phyloP scores from a whole-genome alignment of 2,797 vertebrate genomes.

The Scyliorhinus canicula region DNA sequence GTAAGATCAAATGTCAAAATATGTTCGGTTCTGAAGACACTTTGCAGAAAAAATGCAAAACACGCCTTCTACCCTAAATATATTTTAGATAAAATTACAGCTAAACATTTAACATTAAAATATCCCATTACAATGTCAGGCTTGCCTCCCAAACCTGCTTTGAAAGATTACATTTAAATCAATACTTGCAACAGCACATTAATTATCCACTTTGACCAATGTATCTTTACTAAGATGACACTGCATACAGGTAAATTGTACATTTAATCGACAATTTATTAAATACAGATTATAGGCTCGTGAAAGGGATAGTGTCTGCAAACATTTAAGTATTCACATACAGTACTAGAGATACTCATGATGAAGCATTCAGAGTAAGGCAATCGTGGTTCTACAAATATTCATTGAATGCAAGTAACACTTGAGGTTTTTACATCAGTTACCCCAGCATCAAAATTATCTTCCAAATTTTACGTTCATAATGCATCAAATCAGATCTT shows the following conservation, averaged over 20 bases:
- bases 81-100: background rate
- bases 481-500: background rate
- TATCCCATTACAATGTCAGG: background rate
- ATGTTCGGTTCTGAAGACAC: background rate
- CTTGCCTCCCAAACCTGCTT: background rate
- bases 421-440: background rate
- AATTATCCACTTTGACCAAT: constrained; percentile 11
- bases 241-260: constrained; percentile 18
- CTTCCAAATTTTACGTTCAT: background rate
- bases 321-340: constrained; percentile 11
- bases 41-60: background rate
- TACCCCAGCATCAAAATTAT: background rate
- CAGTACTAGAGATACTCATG: constrained; percentile 18
- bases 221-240: background rate
- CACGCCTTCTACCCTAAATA: background rate
- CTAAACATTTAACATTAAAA: background rate
- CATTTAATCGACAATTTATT: constrained; percentile 17
- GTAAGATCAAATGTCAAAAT: background rate
- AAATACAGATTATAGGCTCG: background rate
- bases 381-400: background rate
- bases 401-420: constrained; percentile 12
- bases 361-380: constrained; percentile 5
- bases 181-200: background rate
- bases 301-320: background rate
- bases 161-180: background rate